These are phyloP conservation scores for Rhegmatorhina hoffmannsi DNA, from an alignment of 2,113 vertebrate species.

Conservation along the genomic window DNA sequence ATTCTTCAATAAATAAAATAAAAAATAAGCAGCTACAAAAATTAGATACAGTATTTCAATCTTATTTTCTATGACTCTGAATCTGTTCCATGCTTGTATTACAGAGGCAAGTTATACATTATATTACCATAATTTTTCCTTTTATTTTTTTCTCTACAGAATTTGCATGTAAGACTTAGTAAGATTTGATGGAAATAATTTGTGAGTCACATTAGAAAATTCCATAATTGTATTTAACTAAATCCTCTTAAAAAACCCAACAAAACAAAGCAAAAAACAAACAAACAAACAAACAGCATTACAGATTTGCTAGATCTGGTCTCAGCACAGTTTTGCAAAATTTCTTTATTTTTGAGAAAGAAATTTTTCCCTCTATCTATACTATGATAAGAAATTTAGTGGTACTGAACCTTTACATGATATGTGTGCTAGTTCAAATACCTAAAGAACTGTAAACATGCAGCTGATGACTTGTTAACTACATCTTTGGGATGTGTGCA, in stretches of 20 bases:
- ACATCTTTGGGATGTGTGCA: neutral
- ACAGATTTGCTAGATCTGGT: neutral
- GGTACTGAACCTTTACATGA: neutral
- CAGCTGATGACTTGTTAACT: neutral
- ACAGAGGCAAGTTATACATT: conserved; percentile 6
- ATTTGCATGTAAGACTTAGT: conserved; percentile 45
- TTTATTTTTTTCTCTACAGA: conserved; percentile 49
- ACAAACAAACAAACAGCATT: neutral
- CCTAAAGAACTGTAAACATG: neutral
- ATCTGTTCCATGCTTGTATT: conserved; percentile 38
- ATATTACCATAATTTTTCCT: conserved; percentile 7
- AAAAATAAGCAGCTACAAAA: conserved; percentile 4
- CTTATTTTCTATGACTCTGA: conserved; percentile 48
- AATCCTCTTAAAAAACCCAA: neutral
- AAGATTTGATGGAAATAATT: conserved; percentile 41
- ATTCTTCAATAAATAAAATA: conserved; percentile 2
- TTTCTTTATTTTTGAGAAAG: neutral
- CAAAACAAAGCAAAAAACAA: too few species aligned
- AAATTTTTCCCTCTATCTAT: neutral
- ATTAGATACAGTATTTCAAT: conserved; percentile 36
- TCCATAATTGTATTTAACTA: conserved; percentile 48
- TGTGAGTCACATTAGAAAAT: conserved; percentile 14
- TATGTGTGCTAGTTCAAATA: neutral
- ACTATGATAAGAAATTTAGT: neutral
- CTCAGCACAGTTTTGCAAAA: neutral